phyloP scores from a whole-genome alignment of 2,888 invertebrate genomes.

The Synergus laeviventris region DNA sequence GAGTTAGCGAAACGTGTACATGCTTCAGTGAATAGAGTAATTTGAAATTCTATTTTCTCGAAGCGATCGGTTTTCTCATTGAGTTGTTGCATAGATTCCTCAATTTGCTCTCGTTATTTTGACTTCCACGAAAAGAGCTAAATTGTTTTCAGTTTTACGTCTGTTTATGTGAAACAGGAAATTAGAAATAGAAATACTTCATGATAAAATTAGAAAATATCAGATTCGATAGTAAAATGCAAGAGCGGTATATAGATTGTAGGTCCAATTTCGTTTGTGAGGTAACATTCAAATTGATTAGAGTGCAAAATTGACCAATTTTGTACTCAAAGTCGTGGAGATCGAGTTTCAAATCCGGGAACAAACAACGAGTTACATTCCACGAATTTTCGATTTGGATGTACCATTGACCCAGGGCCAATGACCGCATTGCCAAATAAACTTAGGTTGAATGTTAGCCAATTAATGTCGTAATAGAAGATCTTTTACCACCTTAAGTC shows the following conservation, averaged over 20 bases:
- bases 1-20: conserved; percentile 9
- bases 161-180: background rate
- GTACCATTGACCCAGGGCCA: conserved; percentile 36
- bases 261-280: background rate
- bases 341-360: conserved; percentile 32
- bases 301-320: background rate
- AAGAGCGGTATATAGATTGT: background rate
- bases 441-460: conserved; percentile 36
- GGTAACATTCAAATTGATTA: background rate
- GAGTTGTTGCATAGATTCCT: conserved; percentile 10
- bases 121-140: background rate
- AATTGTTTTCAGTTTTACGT: conserved; percentile 16
- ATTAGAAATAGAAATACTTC: background rate
- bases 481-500: conserved; percentile 4
- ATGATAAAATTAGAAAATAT: background rate
- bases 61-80: background rate
- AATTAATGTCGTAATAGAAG: conserved; percentile 32
- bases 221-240: background rate
- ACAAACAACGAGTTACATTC: conserved; percentile 30
- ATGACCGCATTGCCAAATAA: conserved; percentile 39
- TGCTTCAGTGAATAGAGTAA: conserved; percentile 34
- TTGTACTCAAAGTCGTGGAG: background rate
- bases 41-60: conserved; percentile 37
- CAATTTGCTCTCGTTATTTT: background rate
- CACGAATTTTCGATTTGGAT: conserved; percentile 36